phyloP scores from a whole-genome alignment of 2,113 vertebrate genomes.

The Ictalurus furcatus region DNA sequence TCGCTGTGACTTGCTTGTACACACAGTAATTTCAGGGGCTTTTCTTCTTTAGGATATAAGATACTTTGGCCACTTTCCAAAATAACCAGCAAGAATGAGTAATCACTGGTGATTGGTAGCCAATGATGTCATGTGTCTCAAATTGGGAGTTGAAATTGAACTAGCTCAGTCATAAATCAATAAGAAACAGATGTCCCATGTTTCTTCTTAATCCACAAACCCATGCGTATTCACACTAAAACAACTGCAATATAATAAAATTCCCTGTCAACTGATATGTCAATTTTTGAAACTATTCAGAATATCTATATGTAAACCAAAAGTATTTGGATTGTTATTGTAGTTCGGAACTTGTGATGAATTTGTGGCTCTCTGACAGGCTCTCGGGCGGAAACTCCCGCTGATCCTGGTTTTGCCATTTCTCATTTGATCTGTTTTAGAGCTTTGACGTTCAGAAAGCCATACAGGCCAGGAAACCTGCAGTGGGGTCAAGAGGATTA shows the following conservation, averaged over 20 bases:
- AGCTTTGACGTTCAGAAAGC: constrained; percentile 12
- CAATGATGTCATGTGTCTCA: neutral
- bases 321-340: neutral
- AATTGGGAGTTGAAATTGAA: neutral
- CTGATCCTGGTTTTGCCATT: constrained; percentile 66
- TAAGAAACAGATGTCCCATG: neutral
- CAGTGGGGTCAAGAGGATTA: constrained; percentile 63
- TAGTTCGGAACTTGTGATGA: constrained; percentile 22
- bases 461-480: constrained; percentile 47
- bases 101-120: constrained; percentile 9
- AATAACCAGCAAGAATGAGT: neutral
- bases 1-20: constrained; percentile 7
- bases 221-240: neutral
- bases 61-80: constrained; percentile 11
- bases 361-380: constrained; percentile 20
- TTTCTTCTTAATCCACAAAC: neutral
- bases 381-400: constrained; percentile 47
- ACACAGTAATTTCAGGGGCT: neutral
- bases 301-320: neutral
- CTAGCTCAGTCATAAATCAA: neutral
- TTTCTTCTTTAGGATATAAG: constrained; percentile 29
- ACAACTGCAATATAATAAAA: neutral
- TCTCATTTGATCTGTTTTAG: constrained; percentile 68
- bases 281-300: neutral
- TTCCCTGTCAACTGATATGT: neutral